Conservation (phyloP, 2,888 invertebrate species). For the Nomada lathburiana region DNA sequence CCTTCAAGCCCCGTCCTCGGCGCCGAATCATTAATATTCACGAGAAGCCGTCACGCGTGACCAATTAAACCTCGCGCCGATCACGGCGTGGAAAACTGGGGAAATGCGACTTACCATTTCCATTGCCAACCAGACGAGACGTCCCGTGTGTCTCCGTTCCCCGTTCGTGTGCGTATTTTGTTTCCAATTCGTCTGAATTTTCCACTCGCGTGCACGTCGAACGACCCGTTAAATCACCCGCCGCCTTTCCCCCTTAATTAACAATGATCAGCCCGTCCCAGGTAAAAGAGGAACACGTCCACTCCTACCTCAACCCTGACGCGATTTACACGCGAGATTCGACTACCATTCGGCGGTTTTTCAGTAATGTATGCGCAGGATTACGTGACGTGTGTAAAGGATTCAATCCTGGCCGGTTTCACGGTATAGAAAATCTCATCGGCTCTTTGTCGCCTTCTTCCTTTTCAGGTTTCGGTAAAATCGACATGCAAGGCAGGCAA, state of each 20-base stretch:
- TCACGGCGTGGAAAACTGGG: constrained; percentile 20
- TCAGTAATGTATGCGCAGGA: constrained; percentile 53
- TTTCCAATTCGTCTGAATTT: neutral
- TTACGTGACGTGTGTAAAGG: constrained; percentile 61
- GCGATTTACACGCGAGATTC: constrained; percentile 60
- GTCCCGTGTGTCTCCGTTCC: too few species aligned
- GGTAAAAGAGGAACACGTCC: neutral
- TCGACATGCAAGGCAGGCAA: constrained; percentile 77
- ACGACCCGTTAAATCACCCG: constrained; percentile 30
- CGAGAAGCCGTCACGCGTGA: constrained; percentile 12
- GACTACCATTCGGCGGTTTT: constrained; percentile 57
- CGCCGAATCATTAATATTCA: constrained; percentile 26
- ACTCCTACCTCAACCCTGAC: neutral
- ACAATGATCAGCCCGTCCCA: constrained; percentile 47
- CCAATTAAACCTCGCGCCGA: constrained; percentile 26
- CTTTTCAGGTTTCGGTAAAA: constrained; percentile 76
- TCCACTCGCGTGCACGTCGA: constrained; percentile 27
- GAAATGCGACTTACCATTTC: neutral
- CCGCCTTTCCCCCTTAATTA: constrained; percentile 54
- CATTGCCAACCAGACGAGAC: neutral
- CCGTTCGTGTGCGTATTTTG: too few species aligned
- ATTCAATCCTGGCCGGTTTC: constrained; percentile 27
- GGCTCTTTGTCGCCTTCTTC: constrained; percentile 65
- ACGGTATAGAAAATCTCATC: constrained; percentile 50
- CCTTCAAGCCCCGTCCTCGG: neutral